Conservation (phyloP, 2,888 invertebrate species). For the Mimumesa dahlbomi region DNA sequence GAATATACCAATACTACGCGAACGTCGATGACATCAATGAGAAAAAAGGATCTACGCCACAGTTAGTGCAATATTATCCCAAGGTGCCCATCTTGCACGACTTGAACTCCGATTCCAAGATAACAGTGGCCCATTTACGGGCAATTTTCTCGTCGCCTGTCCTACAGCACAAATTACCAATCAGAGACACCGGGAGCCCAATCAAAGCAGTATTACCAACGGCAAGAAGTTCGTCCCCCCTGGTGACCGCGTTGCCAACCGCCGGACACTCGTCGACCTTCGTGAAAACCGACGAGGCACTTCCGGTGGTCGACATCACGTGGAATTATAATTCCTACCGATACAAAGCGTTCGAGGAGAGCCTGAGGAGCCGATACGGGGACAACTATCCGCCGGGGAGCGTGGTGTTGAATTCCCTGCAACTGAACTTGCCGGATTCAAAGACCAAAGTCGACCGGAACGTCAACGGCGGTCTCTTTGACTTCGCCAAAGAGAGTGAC, state of each 20-base stretch:
- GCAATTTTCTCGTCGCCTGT: constrained; percentile 40
- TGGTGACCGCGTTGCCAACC: constrained; percentile 6
- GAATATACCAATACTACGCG: constrained; percentile 30
- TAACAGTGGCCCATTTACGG: constrained; percentile 23
- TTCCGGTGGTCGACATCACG: constrained; percentile 66
- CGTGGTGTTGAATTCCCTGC: constrained; percentile 74
- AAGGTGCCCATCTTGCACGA: constrained; percentile 13
- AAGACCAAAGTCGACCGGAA: constrained; percentile 29
- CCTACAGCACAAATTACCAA: not conserved
- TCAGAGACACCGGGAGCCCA: not conserved
- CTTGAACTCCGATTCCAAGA: constrained; percentile 33
- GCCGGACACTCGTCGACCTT: constrained; percentile 64
- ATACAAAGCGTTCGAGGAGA: constrained; percentile 68
- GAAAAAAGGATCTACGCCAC: not conserved
- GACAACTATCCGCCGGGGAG: constrained; percentile 72
- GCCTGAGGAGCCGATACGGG: constrained; percentile 67
- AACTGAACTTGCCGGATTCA: constrained; percentile 68
- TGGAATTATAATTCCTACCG: constrained; percentile 68
- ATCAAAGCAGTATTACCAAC: not conserved
- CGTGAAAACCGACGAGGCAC: constrained; percentile 52
- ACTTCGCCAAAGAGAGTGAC: constrained; percentile 58
- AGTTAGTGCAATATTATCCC: constrained; percentile 38
- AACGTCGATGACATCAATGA: not conserved
- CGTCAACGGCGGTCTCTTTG: constrained; percentile 57
- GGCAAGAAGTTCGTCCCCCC: constrained; percentile 63